phyloP scores from a whole-genome alignment of 2,113 vertebrate species.

The Platysteira castanea region DNA sequence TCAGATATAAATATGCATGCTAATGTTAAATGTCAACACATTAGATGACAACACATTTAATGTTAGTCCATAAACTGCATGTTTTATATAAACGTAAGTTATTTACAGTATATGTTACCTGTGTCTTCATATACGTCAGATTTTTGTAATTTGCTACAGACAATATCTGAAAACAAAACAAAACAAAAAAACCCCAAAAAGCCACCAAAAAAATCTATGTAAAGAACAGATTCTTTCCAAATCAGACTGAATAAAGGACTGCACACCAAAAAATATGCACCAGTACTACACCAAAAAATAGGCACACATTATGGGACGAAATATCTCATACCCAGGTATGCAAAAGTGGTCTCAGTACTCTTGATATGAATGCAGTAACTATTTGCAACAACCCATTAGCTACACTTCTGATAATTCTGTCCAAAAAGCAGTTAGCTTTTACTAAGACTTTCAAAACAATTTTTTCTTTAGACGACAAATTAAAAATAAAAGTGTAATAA shows the following conservation, averaged over 20 bases:
- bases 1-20: not conserved
- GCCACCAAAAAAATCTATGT: not conserved
- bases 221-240: not conserved
- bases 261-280: not conserved
- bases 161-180: not conserved
- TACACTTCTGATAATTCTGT: not conserved
- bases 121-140: not conserved
- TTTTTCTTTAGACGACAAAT: not conserved
- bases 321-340: not conserved
- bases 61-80: not conserved
- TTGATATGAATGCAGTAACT: not conserved
- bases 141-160: not conserved
- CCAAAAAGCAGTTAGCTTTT: not conserved
- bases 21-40: not conserved
- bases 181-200: not conserved
- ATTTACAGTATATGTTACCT: not conserved
- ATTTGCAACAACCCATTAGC: not conserved
- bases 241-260: not conserved
- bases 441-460: not conserved
- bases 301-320: rapidly evolving
- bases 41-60: not conserved
- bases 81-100: not conserved
- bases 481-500: not conserved
- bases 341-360: not conserved
- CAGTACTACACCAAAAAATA: not conserved